phyloP scores from a whole-genome alignment of 2,797 vertebrate genomes.

The Clarias laeviceps region DNA sequence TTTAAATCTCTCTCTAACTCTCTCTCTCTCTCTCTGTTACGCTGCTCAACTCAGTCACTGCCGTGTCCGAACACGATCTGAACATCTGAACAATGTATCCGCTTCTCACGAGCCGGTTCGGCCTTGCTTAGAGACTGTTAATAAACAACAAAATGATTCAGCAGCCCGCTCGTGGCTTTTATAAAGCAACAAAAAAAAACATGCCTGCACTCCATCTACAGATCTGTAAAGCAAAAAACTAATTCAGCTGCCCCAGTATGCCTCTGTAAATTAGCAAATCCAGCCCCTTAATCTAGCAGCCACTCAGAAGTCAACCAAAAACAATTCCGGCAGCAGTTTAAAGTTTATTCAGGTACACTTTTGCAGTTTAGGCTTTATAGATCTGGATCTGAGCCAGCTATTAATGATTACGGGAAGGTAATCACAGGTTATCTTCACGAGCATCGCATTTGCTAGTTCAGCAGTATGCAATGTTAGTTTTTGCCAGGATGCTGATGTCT shows the following conservation, averaged over 20 bases:
- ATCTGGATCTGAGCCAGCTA: conserved; percentile 22
- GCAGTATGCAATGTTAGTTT: conserved; percentile 16
- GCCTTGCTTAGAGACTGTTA: conserved; percentile 39
- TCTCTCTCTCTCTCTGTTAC: conserved; percentile 1
- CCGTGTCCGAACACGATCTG: conserved; percentile 26
- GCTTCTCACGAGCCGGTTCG: conserved; percentile 28
- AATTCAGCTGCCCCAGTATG: background rate
- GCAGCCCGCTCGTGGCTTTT: conserved; percentile 6
- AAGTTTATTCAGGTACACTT: background rate
- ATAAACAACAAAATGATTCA: conserved; percentile 24
- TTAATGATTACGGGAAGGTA: background rate
- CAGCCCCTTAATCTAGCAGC: background rate
- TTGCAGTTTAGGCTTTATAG: conserved; percentile 23
- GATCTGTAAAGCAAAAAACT: background rate
- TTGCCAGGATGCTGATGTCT: conserved; percentile 11
- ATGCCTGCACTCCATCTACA: background rate
- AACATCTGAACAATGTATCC: conserved; percentile 30
- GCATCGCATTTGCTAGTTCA: conserved; percentile 26
- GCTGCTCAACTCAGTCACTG: conserved; percentile 37
- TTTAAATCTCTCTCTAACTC: background rate
- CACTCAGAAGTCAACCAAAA: background rate
- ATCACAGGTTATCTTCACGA: background rate
- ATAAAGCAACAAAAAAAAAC: conserved; percentile 10
- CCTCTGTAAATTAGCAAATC: background rate
- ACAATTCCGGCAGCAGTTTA: background rate